Evolutionary conservation across 2,113 vertebrate species (phyloP), one percentile per base, ranked within the genome.

Genomic region (Nicator chloris): DNA sequence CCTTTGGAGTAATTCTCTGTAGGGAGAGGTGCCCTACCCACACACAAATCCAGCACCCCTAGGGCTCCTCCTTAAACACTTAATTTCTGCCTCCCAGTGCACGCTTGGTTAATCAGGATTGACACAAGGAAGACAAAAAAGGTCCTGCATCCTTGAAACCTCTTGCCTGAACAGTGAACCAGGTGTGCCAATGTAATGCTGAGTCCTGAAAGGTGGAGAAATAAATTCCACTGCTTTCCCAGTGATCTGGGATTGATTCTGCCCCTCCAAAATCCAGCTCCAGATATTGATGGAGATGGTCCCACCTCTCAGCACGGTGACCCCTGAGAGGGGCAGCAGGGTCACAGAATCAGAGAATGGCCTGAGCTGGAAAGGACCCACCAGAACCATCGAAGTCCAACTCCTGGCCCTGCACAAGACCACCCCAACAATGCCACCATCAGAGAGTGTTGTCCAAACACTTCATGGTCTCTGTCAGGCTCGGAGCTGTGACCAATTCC

Each of bases 231-330:
- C 19, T 15, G 42, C 16, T 64, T 49, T 53, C 31, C 40, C 54
- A 80, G 37, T 1, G 4, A 83, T 6, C 40, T 49, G 33, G 54
- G 54, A 60, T 13, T 45, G 27, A 69, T 37, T 68, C 10, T 45
- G 50, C 7, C 28, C n/a, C 47, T 82, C 39, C 73, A 85, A 66
- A 21, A 78, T 17, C 40, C 15, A 54, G 31, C 14, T 37, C 15
- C 9, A 33, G 9, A 7, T 4, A 0, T 0, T 14, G 30, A 37
- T 16, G 31, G n/a, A 37, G 21, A 47, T 21, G 51, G 33, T 35
- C 31, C 19, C 68, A 70, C 3, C 26, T 35, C n/a, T 72, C 63
- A 8, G 8, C 18, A 28, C 7, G 1, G 24, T 53, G 53, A 13
- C 9, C 26, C 33, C 0, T 11, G n/a, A 39, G 53, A 70, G 64